Evolutionary conservation across 2,797 vertebrate species (phyloP).

Genomic region (Cichlasoma orientale): DNA sequence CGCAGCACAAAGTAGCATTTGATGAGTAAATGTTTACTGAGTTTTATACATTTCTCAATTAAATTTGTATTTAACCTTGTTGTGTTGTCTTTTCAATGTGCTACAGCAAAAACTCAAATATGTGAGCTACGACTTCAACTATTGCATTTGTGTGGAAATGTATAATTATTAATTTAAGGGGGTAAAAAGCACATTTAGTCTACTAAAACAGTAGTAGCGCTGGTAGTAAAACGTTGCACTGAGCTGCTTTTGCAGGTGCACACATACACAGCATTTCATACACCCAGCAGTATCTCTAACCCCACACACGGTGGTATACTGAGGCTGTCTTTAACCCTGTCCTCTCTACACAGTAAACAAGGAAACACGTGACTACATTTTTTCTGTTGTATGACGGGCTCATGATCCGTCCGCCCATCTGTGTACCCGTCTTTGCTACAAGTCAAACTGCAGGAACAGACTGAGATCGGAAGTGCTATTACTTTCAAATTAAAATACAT

Average conservation of each 20-base stretch:
- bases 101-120: not conserved
- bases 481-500: conserved; percentile 2
- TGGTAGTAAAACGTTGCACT: no score
- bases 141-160: no score
- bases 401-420: conserved; percentile 43
- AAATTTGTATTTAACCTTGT: conserved; percentile 45
- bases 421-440: not conserved
- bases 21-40: conserved; percentile 55
- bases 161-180: no score
- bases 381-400: conserved; percentile 38
- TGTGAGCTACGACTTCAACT: not conserved
- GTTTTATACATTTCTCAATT: conserved; percentile 41
- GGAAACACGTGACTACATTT: conserved; percentile 73
- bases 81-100: not conserved
- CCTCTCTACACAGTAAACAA: conserved; percentile 71
- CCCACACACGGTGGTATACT: conserved; percentile 16
- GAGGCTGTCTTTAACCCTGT: not conserved
- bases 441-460: conserved; percentile 2
- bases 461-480: not conserved
- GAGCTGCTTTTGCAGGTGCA: no score
- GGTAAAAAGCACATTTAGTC: no score
- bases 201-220: no score
- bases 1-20: conserved; percentile 21
- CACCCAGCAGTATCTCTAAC: not conserved
- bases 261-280: not conserved